Evolutionary conservation across 2,888 invertebrate genomes (phyloP).

Genomic region (Yponomeuta evonymella): DNA sequence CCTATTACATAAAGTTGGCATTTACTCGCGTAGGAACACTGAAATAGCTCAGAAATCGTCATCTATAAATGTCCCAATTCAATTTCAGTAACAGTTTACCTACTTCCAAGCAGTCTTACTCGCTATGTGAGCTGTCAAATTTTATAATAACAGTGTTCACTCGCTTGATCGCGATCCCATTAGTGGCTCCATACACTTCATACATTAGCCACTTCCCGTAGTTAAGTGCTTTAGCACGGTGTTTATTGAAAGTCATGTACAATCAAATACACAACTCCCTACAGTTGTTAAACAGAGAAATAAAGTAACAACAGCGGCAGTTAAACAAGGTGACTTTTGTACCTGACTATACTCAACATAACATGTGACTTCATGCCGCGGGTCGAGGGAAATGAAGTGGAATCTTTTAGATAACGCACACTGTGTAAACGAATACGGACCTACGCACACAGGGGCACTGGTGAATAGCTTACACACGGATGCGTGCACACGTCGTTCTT

Average conservation of each 20-base stretch:
- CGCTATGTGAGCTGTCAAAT: background rate
- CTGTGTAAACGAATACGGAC: constrained; percentile 28
- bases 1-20: too few relatives aligned
- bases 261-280: background rate
- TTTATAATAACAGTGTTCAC: background rate
- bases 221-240: background rate
- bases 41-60: too few relatives aligned
- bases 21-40: too few relatives aligned
- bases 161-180: background rate
- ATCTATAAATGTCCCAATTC: too few relatives aligned
- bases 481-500: constrained; percentile 41
- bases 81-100: too few relatives aligned
- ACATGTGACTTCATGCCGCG: constrained; percentile 58
- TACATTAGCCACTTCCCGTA: background rate
- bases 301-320: too few relatives aligned
- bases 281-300: background rate
- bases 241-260: constrained; percentile 6
- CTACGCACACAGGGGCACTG: constrained; percentile 25
- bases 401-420: constrained; percentile 74
- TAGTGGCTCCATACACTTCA: background rate
- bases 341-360: constrained; percentile 30
- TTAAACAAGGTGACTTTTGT: background rate
- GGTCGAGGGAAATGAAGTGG: constrained; percentile 74
- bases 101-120: background rate
- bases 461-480: constrained; percentile 43